phyloP scores from a whole-genome alignment of 2,797 vertebrate genomes.

The Pseudochirops corinnae region DNA sequence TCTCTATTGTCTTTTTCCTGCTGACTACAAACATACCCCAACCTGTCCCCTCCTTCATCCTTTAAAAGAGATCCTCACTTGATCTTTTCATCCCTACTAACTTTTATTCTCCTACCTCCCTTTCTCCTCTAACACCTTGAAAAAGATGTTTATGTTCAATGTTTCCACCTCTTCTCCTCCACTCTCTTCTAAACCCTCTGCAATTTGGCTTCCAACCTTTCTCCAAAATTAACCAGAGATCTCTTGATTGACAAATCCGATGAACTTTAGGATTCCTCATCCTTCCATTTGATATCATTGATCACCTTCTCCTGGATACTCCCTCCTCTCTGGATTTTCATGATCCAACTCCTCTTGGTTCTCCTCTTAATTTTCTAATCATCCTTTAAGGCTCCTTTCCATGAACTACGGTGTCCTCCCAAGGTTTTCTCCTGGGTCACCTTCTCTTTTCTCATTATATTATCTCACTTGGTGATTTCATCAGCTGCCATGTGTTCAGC shows the following conservation, averaged over 20 bases:
- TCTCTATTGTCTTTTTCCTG: not conserved
- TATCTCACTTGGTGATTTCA: not conserved
- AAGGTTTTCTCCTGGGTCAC: not conserved
- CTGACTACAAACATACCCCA: not conserved
- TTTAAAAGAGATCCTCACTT: not conserved
- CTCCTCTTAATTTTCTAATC: not conserved
- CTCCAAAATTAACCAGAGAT: not conserved
- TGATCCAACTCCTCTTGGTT: not conserved
- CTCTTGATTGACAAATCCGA: not conserved
- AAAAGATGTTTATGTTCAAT: not conserved
- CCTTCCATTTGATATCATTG: not conserved
- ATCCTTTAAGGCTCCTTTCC: not conserved
- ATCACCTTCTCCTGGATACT: not conserved
- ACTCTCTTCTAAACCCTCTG: not conserved
- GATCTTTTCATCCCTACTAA: not conserved
- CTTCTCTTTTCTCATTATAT: not conserved
- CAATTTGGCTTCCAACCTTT: not conserved
- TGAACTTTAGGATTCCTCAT: not conserved
- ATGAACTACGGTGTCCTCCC: not conserved
- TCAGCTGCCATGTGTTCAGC: not conserved
- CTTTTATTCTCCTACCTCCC: not conserved
- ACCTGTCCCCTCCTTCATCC: accelerated
- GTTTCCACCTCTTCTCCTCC: not conserved
- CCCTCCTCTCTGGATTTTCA: not conserved
- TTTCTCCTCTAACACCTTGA: not conserved